These are phyloP conservation scores for Carcina quercana DNA, from an alignment of 2,888 invertebrate species.

Conservation along the genomic window DNA sequence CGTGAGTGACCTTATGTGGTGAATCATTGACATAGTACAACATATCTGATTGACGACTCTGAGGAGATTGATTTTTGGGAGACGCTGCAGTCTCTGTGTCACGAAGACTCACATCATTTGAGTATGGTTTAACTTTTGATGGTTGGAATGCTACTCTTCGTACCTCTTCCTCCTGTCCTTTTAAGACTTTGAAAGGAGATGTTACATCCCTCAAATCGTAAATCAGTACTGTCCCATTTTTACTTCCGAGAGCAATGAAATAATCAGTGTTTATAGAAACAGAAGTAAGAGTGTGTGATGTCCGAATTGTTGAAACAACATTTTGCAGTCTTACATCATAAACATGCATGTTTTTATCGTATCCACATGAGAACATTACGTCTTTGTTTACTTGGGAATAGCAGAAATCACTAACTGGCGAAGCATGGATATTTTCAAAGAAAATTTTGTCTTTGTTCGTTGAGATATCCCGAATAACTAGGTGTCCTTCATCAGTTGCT, in stretches of 20 bases:
- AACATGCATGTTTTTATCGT: constrained; percentile 72
- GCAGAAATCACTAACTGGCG: constrained; percentile 72
- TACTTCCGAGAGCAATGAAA: constrained; percentile 70
- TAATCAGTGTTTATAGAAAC: constrained; percentile 58
- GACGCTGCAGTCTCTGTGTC: constrained; percentile 47
- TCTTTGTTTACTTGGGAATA: constrained; percentile 73
- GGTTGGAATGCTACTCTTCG: constrained; percentile 65
- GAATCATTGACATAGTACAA: constrained; percentile 52
- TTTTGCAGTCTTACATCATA: constrained; percentile 69
- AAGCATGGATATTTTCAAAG: constrained; percentile 69
- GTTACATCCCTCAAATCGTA: constrained; percentile 73
- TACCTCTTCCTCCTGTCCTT: constrained; percentile 67
- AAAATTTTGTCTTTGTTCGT: constrained; percentile 61
- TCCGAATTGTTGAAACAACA: constrained; percentile 56
- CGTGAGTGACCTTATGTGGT: constrained; percentile 42
- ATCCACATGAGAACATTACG: constrained; percentile 70
- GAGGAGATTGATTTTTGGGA: constrained; percentile 38
- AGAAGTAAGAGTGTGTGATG: constrained; percentile 51
- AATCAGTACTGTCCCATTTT: constrained; percentile 66
- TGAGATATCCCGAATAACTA: constrained; percentile 55
- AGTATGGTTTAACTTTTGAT: constrained; percentile 36
- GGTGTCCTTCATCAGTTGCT: constrained; percentile 69
- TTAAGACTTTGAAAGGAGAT: constrained; percentile 55
- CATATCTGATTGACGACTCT: constrained; percentile 48
- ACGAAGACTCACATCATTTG: constrained; percentile 54